A percentile compares a stretch with the other conserved stretches of the same genome.
These are phyloP conservation scores for Aplochiton taeniatus DNA, from an alignment of 2,797 vertebrate genomes.

Conservation along the genomic window DNA sequence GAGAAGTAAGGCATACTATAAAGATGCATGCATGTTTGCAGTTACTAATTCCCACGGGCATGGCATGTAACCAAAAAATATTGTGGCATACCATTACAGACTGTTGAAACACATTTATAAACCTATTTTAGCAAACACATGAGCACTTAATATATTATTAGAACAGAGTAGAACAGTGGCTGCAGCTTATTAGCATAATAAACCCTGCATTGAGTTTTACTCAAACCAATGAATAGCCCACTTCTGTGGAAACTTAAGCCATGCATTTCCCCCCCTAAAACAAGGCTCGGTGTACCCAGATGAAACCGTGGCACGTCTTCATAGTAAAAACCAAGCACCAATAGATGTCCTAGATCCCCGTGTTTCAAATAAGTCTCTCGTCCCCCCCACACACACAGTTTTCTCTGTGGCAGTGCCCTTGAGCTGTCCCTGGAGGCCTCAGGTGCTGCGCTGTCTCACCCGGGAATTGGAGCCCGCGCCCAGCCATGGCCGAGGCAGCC, in stretches of 20 bases:
- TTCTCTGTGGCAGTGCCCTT: neutral
- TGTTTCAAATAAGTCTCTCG: neutral
- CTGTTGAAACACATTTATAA: neutral
- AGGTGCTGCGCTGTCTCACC: neutral
- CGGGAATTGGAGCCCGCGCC: slow-evolving; percentile 8
- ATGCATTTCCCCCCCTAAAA: too few species aligned
- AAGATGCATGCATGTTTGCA: too few species aligned
- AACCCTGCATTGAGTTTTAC: too few species aligned
- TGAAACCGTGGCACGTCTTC: too few species aligned
- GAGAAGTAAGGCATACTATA: too few species aligned
- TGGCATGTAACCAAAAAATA: neutral
- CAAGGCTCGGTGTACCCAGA: too few species aligned
- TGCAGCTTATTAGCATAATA: too few species aligned
- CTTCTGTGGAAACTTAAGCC: too few species aligned
- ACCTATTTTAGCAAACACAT: neutral
- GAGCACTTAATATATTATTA: too few species aligned
- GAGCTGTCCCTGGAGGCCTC: neutral
- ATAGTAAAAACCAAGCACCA: neutral
- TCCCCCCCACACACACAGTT: neutral
- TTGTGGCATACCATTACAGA: neutral
- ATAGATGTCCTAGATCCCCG: neutral
- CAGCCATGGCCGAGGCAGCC: slow-evolving; percentile 4
- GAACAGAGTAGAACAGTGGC: too few species aligned
- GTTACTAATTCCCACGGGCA: neutral
- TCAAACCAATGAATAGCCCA: too few species aligned